phyloP scores from a whole-genome alignment of 1,140 invertebrate genomes.

The Cylas formicarius region DNA sequence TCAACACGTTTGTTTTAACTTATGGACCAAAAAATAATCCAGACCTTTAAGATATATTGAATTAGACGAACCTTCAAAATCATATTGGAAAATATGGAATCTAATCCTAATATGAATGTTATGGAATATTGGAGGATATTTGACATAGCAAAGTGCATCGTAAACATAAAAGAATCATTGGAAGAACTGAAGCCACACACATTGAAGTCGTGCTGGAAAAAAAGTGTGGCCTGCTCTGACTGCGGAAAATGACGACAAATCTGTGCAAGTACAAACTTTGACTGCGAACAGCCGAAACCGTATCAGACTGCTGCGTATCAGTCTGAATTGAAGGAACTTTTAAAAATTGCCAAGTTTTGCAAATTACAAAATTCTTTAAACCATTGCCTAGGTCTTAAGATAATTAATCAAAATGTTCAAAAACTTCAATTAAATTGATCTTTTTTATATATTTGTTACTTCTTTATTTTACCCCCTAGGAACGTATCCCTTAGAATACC shows the following conservation, averaged over 20 bases:
- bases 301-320: too few relatives aligned
- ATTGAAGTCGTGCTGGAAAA: constrained; percentile 37
- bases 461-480: constrained; percentile 2
- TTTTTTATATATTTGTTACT: constrained; percentile 2
- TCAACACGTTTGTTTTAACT: too few relatives aligned
- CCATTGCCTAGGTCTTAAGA: constrained; percentile 34
- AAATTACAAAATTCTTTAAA: constrained; percentile 9
- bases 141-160: constrained; percentile 11
- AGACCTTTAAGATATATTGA: too few relatives aligned
- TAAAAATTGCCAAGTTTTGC: not conserved
- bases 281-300: constrained; percentile 32
- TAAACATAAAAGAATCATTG: constrained; percentile 23
- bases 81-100: too few relatives aligned
- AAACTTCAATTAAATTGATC: not conserved
- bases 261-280: constrained; percentile 29
- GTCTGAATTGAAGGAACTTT: too few relatives aligned
- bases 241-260: constrained; percentile 18
- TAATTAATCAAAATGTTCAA: constrained; percentile 23
- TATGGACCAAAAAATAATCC: too few relatives aligned
- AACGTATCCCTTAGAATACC: constrained; percentile 1
- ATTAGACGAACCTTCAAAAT: not conserved
- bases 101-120: too few relatives aligned
- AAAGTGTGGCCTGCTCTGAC: constrained; percentile 28
- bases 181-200: constrained; percentile 30
- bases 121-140: too few relatives aligned